Evolutionary conservation across 2,113 vertebrate genomes (phyloP), one percentile per base, ranked within the genome.

Genomic region (Thalassoma bifasciatum): DNA sequence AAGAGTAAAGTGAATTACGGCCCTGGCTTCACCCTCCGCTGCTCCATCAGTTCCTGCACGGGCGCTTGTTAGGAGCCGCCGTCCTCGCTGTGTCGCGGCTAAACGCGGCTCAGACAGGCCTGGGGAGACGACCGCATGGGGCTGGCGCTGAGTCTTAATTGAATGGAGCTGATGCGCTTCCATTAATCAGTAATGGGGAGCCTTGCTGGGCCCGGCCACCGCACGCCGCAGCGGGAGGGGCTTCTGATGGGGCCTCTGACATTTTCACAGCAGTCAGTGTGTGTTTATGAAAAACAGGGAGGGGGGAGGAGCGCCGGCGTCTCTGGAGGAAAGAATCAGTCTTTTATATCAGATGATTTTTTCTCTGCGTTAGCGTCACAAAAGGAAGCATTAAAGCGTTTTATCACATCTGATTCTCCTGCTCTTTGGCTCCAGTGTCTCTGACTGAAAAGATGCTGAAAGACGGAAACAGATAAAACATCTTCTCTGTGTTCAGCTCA

Each of bases 181-280:
- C 81, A 90, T 92, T 90, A 91, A 91, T 86, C 88, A 87, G 86
- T 91, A 90, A 91, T 90, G 84, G 85, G 82, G 72, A 85, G 58
- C 13, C 89, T 67, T 82, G 88, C 88, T 89, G 91, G 63, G 87
- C 82, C 61, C 56, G 50, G 76, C 79, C 85, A 85, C 82, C 81
- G 66, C 79, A 83, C 77, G 36, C 49, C 90, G 5, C 90, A 76
- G 87, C 87, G 37, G 87, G 89, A 59, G 84, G 77, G 82, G 68
- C 19, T 38, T 68, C 84, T 82, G 86, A 88, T 84, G 85, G 84
- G 77, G 82, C 75, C 72, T 63, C 61, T 92, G 91, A 91, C 91
- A 92, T 92, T 91, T 83, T 66, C 89, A 88, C 88, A 89, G 87
- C 79, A 73, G 79, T 81, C 59, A 23, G 64, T 61, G 62, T 71